phyloP scores from a whole-genome alignment of 1,140 invertebrate species.

The Pemphigus obesinymphae region DNA sequence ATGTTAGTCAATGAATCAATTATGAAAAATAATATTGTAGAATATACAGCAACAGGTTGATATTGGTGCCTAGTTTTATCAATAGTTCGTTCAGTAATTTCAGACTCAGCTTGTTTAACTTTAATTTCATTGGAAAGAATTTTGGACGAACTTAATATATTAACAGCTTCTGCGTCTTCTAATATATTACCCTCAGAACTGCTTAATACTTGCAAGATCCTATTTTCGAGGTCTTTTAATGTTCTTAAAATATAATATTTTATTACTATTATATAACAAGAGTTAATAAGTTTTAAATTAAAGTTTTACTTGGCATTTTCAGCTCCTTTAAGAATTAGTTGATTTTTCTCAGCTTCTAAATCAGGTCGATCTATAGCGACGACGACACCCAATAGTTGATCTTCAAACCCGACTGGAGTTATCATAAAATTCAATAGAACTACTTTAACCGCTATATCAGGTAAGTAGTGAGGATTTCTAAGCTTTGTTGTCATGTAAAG shows the following conservation, averaged over 20 bases:
- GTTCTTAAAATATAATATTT: constrained; percentile 61
- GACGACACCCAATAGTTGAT: constrained; percentile 77
- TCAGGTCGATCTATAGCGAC: constrained; percentile 85
- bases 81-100: constrained; percentile 69
- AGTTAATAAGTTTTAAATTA: no score
- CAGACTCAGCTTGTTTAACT: constrained; percentile 77
- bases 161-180: constrained; percentile 94
- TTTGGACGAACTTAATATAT: constrained; percentile 88
- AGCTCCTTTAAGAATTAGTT: constrained; percentile 82
- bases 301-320: constrained; percentile 72
- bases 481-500: constrained; percentile 89
- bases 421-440: constrained; percentile 94
- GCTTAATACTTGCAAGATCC: constrained; percentile 84
- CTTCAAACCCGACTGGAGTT: constrained; percentile 83
- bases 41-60: constrained; percentile 79
- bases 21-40: constrained; percentile 86
- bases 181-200: constrained; percentile 89
- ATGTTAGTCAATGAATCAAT: constrained; percentile 84
- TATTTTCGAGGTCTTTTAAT: constrained; percentile 89
- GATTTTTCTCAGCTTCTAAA: constrained; percentile 89
- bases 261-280: no score
- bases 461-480: constrained; percentile 85
- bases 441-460: constrained; percentile 82
- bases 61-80: constrained; percentile 78
- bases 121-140: constrained; percentile 77